Evolutionary conservation across 2,797 vertebrate genomes (phyloP), one percentile per base, ranked within the genome.

Genomic region (Gymnoscopelus braueri): DNA sequence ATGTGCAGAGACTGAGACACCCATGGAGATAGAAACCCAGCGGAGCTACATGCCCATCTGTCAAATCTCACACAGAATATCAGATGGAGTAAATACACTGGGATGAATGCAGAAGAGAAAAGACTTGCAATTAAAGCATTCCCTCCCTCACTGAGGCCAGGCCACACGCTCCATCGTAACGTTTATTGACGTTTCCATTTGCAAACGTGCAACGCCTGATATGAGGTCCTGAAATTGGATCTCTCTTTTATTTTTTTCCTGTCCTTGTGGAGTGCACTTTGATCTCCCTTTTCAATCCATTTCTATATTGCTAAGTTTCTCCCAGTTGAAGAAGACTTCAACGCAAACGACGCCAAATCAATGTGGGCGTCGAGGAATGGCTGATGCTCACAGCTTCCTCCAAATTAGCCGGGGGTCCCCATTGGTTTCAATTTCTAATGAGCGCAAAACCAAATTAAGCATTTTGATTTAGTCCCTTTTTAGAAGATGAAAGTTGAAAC

Each of bases 381-480:
- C 71, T 74, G 69, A 78, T 26, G 59, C 80, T 62, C 60, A 78
- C 81, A 79, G 86, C 80, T 8, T 68, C 75, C 80, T 70, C 65
- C 35, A 71, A 74, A 83, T 90, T 84, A 88, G 79, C 73, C 8
- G 6, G 55, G 70, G 79, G 52, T 88, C 85, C 86, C 88, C 51
- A 71, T 79, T 81, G 89, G 74, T 55, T 87, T 81, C 68, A 65
- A 54, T 72, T 87, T 58, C 77, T 90, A 90, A 90, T 84, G 84
- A 88, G 88, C 84, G 69, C 72, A 83, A 87, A 44, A 84, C 77
- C 78, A 84, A 89, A 92, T 90, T 85, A 90, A 87, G 80, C 69
- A 81, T 86, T 44, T 88, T 60, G 54, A 89, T 90, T 89, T 86
- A 85, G 82, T 79, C 74, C 83, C 78, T 80, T 85, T 88, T 88